Percentiles rank a stretch among this genome's conserved stretches.
phyloP scores from a whole-genome alignment of 2,113 vertebrate genomes.

The Circaetus cinerascens region DNA sequence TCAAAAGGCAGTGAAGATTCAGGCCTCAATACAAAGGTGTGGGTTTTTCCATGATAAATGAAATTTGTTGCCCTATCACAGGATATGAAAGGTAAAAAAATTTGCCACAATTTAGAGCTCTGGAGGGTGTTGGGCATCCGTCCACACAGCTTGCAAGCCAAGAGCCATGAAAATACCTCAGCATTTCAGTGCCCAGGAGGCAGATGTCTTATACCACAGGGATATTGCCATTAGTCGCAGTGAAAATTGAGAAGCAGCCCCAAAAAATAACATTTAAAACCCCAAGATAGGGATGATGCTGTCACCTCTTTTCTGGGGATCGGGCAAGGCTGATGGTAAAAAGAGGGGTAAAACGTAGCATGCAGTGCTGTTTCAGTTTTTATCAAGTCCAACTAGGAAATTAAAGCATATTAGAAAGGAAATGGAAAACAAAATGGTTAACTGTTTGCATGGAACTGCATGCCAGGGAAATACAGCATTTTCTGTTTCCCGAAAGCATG shows the following conservation, averaged over 20 bases:
- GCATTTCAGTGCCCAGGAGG: background rate
- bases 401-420: background rate
- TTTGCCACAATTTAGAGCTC: background rate
- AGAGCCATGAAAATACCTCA: background rate
- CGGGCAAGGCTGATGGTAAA: background rate
- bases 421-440: background rate
- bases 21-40: background rate
- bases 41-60: background rate
- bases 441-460: background rate
- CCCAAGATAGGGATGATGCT: background rate
- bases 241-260: background rate
- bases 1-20: background rate
- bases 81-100: background rate
- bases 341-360: background rate
- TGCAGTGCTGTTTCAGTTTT: background rate
- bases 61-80: background rate
- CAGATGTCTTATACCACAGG: background rate
- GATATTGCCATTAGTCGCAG: background rate
- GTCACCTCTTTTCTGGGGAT: background rate
- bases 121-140: background rate
- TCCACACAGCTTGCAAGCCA: background rate
- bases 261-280: background rate
- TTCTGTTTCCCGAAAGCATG: background rate
- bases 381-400: background rate
- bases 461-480: background rate